These are phyloP conservation scores for Osmerus mordax DNA, from an alignment of 2,113 vertebrate species.

Conservation along the genomic window DNA sequence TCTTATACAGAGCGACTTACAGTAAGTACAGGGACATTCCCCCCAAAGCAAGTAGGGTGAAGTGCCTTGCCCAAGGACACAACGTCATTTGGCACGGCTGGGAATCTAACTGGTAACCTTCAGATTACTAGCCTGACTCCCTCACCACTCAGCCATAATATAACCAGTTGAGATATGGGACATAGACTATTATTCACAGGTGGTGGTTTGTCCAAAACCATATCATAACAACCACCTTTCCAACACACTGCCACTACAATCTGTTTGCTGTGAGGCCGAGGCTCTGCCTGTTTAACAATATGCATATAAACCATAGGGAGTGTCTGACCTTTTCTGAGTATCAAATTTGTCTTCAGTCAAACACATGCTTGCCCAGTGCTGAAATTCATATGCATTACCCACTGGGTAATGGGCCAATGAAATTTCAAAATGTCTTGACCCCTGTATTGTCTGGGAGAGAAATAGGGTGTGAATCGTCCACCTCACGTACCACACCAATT, in stretches of 20 bases:
- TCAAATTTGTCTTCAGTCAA: slow-evolving; percentile 22
- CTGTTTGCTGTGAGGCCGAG: neutral
- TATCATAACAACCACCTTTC: neutral
- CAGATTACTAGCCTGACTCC: too few species aligned
- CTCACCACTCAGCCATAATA: too few species aligned
- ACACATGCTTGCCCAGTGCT: slow-evolving; percentile 13
- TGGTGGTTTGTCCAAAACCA: neutral
- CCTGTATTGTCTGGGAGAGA: slow-evolving; percentile 13
- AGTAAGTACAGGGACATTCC: too few species aligned
- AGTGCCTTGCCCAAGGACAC: too few species aligned
- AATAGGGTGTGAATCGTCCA: slow-evolving; percentile 3
- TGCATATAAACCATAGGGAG: slow-evolving; percentile 19
- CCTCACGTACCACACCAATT: neutral
- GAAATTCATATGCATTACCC: slow-evolving; percentile 23
- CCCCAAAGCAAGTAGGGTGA: too few species aligned
- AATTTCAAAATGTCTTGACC: slow-evolving; percentile 25
- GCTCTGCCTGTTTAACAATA: neutral
- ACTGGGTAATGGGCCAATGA: slow-evolving; percentile 18
- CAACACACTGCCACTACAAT: neutral
- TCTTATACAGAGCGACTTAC: too few species aligned
- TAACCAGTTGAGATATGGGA: too few species aligned
- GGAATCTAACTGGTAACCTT: too few species aligned
- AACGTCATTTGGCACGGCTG: too few species aligned
- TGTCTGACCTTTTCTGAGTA: slow-evolving; percentile 14
- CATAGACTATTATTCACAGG: too few species aligned